Evolutionary conservation across 1,140 invertebrate genomes (phyloP).

Genomic region (Nasonia vitripennis): DNA sequence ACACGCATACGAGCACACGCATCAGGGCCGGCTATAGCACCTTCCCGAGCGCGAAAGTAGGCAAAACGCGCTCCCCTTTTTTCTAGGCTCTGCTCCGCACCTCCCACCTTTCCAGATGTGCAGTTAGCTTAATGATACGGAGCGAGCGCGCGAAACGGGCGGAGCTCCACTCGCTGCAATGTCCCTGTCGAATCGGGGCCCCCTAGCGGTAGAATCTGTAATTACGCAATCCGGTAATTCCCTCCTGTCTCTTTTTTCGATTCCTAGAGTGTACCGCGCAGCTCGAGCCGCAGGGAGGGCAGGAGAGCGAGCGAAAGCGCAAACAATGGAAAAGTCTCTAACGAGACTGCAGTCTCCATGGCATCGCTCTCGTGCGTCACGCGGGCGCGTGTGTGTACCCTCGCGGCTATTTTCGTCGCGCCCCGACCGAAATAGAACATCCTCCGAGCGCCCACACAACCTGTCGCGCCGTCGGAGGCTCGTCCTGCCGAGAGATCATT

Average conservation of each 20-base stretch:
- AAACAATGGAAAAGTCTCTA: background rate
- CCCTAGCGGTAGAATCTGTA: background rate
- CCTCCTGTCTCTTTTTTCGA: background rate
- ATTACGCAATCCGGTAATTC: background rate
- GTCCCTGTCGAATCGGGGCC: background rate
- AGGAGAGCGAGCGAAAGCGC: no score
- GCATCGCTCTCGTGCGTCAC: background rate
- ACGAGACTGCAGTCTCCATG: background rate
- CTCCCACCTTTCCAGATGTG: constrained; percentile 12
- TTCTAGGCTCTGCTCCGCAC: background rate
- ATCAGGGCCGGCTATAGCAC: background rate
- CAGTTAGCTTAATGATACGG: constrained; percentile 39
- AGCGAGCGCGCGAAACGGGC: background rate
- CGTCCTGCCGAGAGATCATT: background rate
- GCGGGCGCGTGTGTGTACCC: no score
- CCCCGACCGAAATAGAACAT: background rate
- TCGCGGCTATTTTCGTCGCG: background rate
- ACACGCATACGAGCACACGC: background rate
- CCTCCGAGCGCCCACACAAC: background rate
- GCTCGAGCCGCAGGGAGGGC: no score
- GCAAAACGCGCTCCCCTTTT: background rate
- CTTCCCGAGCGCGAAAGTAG: constrained; percentile 16
- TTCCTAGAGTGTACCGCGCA: background rate
- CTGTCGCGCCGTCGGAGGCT: background rate
- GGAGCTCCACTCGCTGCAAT: background rate